phyloP scores from a whole-genome alignment of 2,888 invertebrate genomes.

The Salticus scenicus region DNA sequence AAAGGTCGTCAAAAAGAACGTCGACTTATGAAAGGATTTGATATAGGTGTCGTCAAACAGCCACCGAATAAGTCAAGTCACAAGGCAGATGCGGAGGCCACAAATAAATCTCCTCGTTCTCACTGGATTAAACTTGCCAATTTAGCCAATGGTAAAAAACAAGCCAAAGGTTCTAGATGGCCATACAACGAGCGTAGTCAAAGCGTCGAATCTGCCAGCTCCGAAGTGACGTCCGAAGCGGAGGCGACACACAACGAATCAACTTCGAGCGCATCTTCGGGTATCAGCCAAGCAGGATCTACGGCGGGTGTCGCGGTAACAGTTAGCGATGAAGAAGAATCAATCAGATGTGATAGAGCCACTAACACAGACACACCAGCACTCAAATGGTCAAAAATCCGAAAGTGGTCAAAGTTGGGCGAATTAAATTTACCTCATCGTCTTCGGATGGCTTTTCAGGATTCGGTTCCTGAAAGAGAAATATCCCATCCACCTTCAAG shows the following conservation, averaged over 20 bases:
- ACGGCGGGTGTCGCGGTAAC: constrained; percentile 38
- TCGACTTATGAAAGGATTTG: constrained; percentile 95
- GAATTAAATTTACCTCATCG: constrained; percentile 57
- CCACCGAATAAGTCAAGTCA: constrained; percentile 45
- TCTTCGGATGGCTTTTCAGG: constrained; percentile 63
- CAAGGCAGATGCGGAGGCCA: constrained; percentile 47
- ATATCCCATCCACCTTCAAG: neutral
- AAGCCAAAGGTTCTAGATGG: constrained; percentile 55
- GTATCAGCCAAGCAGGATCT: constrained; percentile 37
- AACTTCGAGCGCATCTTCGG: constrained; percentile 62
- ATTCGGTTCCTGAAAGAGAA: constrained; percentile 28
- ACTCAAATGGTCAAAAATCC: constrained; percentile 64
- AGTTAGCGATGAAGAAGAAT: constrained; percentile 57
- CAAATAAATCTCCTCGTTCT: constrained; percentile 55
- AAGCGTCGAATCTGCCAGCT: constrained; percentile 64
- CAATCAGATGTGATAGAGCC: constrained; percentile 54
- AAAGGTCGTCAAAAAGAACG: constrained; percentile 95
- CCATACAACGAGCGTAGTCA: constrained; percentile 58
- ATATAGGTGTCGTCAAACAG: constrained; percentile 77
- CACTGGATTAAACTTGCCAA: constrained; percentile 51
- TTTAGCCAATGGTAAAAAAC: constrained; percentile 61
- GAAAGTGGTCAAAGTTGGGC: constrained; percentile 50
- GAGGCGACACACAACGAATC: constrained; percentile 67
- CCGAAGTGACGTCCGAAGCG: constrained; percentile 61
- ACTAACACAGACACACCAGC: constrained; percentile 70